A percentile compares a stretch with the other conserved stretches of the same genome.
These are phyloP conservation scores for Amiota communis DNA, from an alignment of 2,888 invertebrate species.

Conservation along the genomic window DNA sequence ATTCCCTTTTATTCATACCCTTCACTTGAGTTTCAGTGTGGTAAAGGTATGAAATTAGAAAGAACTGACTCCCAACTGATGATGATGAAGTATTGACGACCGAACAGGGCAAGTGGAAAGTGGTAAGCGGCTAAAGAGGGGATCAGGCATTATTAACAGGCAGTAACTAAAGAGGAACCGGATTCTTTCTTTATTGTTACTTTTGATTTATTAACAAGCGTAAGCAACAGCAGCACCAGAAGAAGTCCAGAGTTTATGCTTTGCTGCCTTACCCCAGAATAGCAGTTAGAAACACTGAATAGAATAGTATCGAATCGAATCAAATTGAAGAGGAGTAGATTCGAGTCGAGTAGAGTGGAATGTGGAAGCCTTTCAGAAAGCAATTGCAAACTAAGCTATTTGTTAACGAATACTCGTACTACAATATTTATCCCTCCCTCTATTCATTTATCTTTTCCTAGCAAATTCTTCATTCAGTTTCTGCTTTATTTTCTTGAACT, in stretches of 20 bases:
- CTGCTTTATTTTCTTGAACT: neutral
- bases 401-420: neutral
- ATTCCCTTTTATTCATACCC: no score
- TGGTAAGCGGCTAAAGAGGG: neutral
- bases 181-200: slow-evolving; percentile 35
- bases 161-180: neutral
- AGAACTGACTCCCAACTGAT: slow-evolving; percentile 5
- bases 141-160: no score
- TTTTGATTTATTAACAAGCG: slow-evolving; percentile 62
- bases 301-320: no score
- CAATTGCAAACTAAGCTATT: slow-evolving; percentile 7
- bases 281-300: no score
- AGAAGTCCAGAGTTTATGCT: no score
- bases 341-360: no score
- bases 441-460: neutral
- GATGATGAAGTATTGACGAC: slow-evolving; percentile 26
- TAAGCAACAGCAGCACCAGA: slow-evolving; percentile 1
- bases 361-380: no score
- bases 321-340: no score
- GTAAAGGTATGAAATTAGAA: slow-evolving; percentile 25
- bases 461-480: neutral
- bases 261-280: no score
- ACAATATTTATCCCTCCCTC: no score
- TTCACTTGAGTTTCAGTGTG: no score
- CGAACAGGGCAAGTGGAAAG: neutral